Percentiles rank a stretch among this genome's conserved stretches.
phyloP scores from a whole-genome alignment of 2,113 vertebrate species.

The Felis catus region DNA sequence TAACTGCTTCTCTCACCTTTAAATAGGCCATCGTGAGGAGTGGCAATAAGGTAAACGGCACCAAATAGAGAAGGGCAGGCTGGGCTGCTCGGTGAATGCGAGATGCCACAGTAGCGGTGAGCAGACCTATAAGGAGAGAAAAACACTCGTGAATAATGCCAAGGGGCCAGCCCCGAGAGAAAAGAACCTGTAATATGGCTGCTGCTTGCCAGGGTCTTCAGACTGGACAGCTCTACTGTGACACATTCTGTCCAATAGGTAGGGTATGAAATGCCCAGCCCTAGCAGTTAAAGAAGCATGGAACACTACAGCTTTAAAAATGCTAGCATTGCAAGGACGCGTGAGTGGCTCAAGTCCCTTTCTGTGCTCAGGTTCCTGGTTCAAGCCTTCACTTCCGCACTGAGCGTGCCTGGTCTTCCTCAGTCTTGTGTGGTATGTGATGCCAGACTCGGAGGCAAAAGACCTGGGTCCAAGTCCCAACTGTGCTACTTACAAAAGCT shows the following conservation, averaged over 20 bases:
- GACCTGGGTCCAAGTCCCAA: not conserved
- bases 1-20: constrained; percentile 89
- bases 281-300: not conserved
- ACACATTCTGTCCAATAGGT: fast-evolving
- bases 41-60: constrained; percentile 98
- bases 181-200: not conserved
- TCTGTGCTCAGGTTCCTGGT: not conserved
- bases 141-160: not conserved
- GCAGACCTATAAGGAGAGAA: constrained; percentile 87
- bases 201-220: not conserved
- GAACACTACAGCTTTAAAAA: not conserved
- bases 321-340: not conserved
- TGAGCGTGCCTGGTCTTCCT: not conserved
- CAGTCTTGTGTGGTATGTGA: not conserved
- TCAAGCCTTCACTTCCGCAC: not conserved
- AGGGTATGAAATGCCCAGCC: not conserved
- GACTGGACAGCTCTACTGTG: not conserved
- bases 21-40: constrained; percentile 99
- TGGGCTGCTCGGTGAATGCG: constrained; percentile 98
- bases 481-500: not conserved
- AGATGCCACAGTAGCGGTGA: constrained; percentile 98
- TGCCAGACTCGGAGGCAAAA: not conserved
- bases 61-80: constrained; percentile 98
- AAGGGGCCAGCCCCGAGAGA: not conserved
- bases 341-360: not conserved